Conservation (phyloP, 2,113 vertebrate species). For the Triplophysa tibetana region DNA sequence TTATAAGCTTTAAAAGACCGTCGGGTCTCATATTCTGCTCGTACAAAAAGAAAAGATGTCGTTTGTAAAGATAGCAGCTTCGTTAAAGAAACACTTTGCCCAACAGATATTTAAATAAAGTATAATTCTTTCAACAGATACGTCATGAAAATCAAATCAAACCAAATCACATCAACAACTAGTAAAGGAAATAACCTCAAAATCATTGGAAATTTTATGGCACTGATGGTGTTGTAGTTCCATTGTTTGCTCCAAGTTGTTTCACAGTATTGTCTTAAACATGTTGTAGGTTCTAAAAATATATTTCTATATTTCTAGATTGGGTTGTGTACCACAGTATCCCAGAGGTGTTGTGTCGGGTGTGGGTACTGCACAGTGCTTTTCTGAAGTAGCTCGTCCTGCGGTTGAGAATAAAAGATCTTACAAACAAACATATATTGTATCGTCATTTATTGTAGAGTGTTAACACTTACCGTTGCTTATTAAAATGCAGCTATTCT, state of each 20-base stretch:
- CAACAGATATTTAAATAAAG: constrained; percentile 45
- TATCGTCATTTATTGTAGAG: no score
- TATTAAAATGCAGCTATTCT: constrained; percentile 78
- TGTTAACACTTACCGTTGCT: constrained; percentile 75
- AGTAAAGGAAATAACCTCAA: constrained; percentile 62
- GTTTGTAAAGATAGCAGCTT: constrained; percentile 50
- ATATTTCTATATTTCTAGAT: constrained; percentile 90
- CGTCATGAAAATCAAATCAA: constrained; percentile 54
- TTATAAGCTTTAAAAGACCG: not conserved
- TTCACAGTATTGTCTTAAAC: constrained; percentile 97
- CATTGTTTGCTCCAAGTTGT: constrained; percentile 86
- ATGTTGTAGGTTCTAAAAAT: constrained; percentile 85
- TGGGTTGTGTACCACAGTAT: constrained; percentile 36
- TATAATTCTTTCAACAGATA: constrained; percentile 27
- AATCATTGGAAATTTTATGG: constrained; percentile 87
- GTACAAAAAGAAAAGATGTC: constrained; percentile 21
- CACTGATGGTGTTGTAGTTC: constrained; percentile 96
- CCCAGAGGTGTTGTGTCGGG: not conserved
- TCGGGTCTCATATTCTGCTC: not conserved
- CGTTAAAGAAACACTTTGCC: constrained; percentile 29
- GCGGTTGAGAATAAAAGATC: not conserved
- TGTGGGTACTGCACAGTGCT: constrained; percentile 1
- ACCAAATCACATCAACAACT: constrained; percentile 44
- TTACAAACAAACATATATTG: no score
- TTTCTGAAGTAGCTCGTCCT: constrained; percentile 4